Conservation (phyloP, 2,797 vertebrate genomes). For the Spinibarbus caldwelli region DNA sequence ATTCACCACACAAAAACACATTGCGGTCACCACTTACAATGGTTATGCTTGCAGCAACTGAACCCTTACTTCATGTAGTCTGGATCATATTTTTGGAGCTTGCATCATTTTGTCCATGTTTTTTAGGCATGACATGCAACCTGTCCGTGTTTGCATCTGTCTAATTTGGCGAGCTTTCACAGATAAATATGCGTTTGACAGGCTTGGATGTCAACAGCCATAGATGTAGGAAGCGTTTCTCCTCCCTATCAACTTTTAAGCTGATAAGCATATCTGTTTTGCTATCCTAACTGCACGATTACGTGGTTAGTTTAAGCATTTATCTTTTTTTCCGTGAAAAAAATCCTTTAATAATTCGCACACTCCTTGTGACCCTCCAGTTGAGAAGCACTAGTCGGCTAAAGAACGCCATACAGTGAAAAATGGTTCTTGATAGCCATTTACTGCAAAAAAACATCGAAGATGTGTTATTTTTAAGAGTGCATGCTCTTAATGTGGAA, state of each 20-base stretch:
- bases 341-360: not conserved
- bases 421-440: not conserved
- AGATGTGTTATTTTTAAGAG: not conserved
- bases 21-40: constrained; percentile 10
- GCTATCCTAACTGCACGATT: not conserved
- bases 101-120: not conserved
- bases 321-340: not conserved
- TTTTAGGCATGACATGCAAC: not conserved
- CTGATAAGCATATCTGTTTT: constrained; percentile 4
- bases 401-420: not conserved
- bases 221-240: not conserved
- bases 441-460: not conserved
- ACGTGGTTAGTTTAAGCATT: constrained; percentile 13
- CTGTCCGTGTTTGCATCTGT: not conserved
- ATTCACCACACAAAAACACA: constrained; percentile 18
- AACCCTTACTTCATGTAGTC: not conserved
- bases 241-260: not conserved
- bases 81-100: not conserved
- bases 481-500: constrained; percentile 24
- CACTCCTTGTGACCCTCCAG: not conserved
- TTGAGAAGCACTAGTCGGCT: not conserved
- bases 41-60: not conserved
- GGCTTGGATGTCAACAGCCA: not conserved
- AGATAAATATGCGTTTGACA: not conserved
- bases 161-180: not conserved